phyloP scores from a whole-genome alignment of 2,113 vertebrate genomes.

The Eclectus roratus region DNA sequence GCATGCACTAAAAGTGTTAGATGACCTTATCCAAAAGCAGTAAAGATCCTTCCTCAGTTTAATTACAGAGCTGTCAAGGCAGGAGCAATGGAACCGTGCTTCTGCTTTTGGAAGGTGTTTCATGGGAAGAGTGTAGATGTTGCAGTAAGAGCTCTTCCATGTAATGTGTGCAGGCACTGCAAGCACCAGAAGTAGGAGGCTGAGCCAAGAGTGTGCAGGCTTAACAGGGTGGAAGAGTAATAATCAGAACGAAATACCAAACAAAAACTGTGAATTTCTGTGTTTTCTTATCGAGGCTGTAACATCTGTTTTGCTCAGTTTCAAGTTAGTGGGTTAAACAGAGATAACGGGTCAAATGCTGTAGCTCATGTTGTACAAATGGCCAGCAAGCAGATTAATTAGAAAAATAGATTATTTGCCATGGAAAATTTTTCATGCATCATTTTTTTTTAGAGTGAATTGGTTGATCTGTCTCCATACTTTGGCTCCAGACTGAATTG shows the following conservation, averaged over 20 bases:
- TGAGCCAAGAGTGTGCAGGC: not conserved
- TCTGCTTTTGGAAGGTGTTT: not conserved
- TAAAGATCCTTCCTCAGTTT: not conserved
- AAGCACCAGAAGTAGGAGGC: not conserved
- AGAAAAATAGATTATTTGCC: not conserved
- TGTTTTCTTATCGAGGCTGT: not conserved
- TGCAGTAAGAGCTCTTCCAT: not conserved
- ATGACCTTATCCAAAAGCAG: not conserved
- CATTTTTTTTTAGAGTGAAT: not conserved
- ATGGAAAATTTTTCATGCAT: not conserved
- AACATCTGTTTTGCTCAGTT: not conserved
- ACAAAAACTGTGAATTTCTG: too few relatives aligned
- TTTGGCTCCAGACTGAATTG: not conserved
- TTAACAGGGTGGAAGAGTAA: not conserved
- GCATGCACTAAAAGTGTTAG: not conserved
- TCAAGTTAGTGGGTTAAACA: not conserved
- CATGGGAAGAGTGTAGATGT: not conserved
- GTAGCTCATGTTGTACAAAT: not conserved
- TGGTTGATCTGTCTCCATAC: not conserved
- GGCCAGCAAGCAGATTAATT: not conserved
- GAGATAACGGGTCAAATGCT: not conserved
- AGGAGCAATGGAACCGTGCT: not conserved
- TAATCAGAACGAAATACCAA: not conserved
- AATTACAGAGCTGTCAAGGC: not conserved
- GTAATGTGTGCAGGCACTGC: fast-evolving